Evolutionary conservation across 2,113 vertebrate genomes (phyloP).

Genomic region (Sebastes schlegelii): DNA sequence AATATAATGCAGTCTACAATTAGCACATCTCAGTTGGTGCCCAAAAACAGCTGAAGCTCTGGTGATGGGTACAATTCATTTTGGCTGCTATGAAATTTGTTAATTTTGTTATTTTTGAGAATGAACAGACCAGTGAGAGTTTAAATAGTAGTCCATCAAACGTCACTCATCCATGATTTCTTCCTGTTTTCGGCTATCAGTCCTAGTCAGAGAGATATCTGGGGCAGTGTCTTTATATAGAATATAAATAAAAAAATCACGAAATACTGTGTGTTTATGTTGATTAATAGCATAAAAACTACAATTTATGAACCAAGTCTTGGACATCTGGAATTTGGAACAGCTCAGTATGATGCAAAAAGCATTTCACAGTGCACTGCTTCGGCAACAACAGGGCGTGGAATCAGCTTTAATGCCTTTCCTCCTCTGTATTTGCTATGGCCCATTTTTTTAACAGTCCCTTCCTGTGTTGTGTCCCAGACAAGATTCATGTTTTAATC

Average conservation of each 20-base stretch:
- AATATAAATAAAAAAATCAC: not conserved
- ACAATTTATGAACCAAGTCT: not conserved
- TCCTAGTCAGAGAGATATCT: not conserved
- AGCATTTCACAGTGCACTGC: constrained; percentile 29
- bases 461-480: constrained; percentile 37
- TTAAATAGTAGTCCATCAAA: not conserved
- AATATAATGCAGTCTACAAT: not conserved
- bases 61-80: not conserved
- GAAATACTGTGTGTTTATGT: not conserved
- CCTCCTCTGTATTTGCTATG: constrained; percentile 17
- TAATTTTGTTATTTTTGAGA: not conserved
- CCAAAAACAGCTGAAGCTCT: not conserved
- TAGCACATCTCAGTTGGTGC: not conserved
- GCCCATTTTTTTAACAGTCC: constrained; percentile 22
- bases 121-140: not conserved
- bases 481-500: constrained; percentile 53
- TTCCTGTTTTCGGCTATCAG: not conserved
- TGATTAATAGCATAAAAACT: not conserved
- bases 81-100: not conserved
- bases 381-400: constrained; percentile 29
- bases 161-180: not conserved
- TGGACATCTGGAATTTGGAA: not conserved
- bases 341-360: constrained; percentile 17
- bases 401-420: constrained; percentile 39
- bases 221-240: not conserved